Conservation (phyloP, 2,888 invertebrate species). For the Atrina japonica region DNA sequence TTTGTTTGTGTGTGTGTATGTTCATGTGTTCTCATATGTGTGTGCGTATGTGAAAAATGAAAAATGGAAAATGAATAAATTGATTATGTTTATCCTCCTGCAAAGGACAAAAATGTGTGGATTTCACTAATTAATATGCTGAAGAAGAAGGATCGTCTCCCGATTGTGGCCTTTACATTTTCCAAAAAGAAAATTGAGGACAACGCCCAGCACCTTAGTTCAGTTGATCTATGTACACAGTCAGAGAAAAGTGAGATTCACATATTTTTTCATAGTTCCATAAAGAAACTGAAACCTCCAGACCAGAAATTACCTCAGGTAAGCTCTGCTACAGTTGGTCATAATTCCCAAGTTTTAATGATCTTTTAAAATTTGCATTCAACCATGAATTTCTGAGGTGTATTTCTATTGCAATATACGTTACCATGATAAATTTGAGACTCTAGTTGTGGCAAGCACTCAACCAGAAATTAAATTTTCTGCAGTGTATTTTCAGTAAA, state of each 20-base stretch:
- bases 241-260: slow-evolving; percentile 92
- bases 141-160: slow-evolving; percentile 90
- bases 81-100: too few relatives aligned
- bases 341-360: not conserved
- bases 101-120: slow-evolving; percentile 86
- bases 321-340: not conserved
- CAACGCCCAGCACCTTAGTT: slow-evolving; percentile 84
- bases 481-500: too few relatives aligned
- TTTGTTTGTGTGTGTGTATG: too few relatives aligned
- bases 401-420: not conserved
- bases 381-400: not conserved
- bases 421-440: too few relatives aligned
- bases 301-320: slow-evolving; percentile 94
- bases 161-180: slow-evolving; percentile 96
- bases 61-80: not conserved
- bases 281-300: slow-evolving; percentile 90
- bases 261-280: slow-evolving; percentile 92
- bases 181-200: slow-evolving; percentile 91
- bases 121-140: slow-evolving; percentile 87
- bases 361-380: not conserved
- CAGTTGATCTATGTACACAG: slow-evolving; percentile 89
- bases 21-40: not conserved
- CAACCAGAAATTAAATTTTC: too few relatives aligned
- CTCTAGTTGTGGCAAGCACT: too few relatives aligned
- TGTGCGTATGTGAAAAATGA: not conserved